Evolutionary conservation across 2,113 vertebrate species (phyloP).

Genomic region (Panthera uncia): DNA sequence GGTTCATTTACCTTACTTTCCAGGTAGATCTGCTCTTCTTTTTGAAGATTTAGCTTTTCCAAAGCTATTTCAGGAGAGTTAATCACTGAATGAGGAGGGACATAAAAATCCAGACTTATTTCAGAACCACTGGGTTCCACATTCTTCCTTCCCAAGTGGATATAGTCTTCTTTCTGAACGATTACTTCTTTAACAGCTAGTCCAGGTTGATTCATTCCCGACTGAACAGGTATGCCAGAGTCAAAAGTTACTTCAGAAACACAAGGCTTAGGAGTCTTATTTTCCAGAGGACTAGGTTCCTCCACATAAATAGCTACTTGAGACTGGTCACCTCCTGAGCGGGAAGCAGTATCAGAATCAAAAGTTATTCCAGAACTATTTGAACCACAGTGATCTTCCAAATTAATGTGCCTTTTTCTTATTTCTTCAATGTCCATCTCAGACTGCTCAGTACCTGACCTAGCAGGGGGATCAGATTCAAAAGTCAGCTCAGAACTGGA

Average conservation of each 20-base stretch:
- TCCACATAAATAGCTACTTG: conserved; percentile 83
- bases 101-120: conserved; percentile 82
- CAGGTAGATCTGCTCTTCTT: conserved; percentile 86
- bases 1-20: conserved; percentile 86
- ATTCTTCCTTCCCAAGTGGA: conserved; percentile 86
- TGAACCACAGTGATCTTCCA: conserved; percentile 87
- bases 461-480: conserved; percentile 70
- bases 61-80: conserved; percentile 75
- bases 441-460: conserved; percentile 78
- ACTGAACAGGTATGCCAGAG: conserved; percentile 76
- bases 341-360: conserved; percentile 71
- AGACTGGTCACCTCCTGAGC: conserved; percentile 78
- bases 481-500: conserved; percentile 84
- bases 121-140: conserved; percentile 86
- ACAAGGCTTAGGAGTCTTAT: conserved; percentile 86
- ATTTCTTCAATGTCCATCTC: conserved; percentile 83
- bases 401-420: conserved; percentile 85
- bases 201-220: conserved; percentile 78
- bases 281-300: conserved; percentile 85
- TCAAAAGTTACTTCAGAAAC: conserved; percentile 84
- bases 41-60: conserved; percentile 84
- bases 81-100: conserved; percentile 77
- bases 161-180: conserved; percentile 86
- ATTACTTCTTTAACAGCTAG: conserved; percentile 83
- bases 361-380: conserved; percentile 84